Percentiles rank a stretch among this genome's conserved stretches.
Conservation (phyloP, 2,113 vertebrate genomes). For the Centrocercus urophasianus region DNA sequence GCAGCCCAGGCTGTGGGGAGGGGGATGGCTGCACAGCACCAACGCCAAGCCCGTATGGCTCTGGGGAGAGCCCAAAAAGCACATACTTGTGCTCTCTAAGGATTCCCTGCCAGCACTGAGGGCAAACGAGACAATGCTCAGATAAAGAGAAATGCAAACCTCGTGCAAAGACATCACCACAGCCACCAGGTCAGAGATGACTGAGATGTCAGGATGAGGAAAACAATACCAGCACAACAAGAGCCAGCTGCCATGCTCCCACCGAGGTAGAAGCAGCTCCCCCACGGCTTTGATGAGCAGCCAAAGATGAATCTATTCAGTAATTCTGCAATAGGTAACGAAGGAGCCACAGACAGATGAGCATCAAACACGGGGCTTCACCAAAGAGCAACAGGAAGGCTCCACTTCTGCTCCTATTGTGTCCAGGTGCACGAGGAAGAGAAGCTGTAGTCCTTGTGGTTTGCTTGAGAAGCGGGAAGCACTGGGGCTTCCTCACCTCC, state of each 20-base stretch:
- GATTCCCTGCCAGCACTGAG: background rate
- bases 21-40: background rate
- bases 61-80: background rate
- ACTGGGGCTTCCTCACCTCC: background rate
- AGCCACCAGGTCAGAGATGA: background rate
- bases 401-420: background rate
- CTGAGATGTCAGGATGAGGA: background rate
- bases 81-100: background rate
- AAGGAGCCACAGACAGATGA: constrained; percentile 4
- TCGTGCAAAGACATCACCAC: background rate
- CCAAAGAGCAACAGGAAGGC: background rate
- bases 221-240: constrained; percentile 10
- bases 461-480: constrained; percentile 13
- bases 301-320: constrained; percentile 52
- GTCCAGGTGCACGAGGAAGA: background rate
- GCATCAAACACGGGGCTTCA: constrained; percentile 24
- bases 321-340: constrained; percentile 47
- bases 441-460: background rate
- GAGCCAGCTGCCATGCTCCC: constrained; percentile 50
- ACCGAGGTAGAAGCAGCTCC: constrained; percentile 46
- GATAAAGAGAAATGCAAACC: background rate
- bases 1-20: background rate
- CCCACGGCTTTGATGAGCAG: constrained; percentile 33
- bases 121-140: background rate
- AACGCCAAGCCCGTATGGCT: background rate